These are phyloP conservation scores for Drosophila azteca DNA, from an alignment of 1,140 invertebrate species.

Conservation along the genomic window DNA sequence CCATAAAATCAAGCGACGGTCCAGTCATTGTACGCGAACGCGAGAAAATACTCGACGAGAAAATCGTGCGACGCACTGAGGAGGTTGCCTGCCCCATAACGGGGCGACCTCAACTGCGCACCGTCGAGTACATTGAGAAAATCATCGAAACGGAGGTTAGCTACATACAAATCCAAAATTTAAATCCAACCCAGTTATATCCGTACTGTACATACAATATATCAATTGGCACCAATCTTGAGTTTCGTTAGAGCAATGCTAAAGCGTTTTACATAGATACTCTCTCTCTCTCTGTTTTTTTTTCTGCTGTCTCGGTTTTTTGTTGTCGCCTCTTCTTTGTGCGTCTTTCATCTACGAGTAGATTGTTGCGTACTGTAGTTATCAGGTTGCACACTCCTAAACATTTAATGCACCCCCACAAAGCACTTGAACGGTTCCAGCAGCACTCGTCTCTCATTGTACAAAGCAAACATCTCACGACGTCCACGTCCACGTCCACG, in stretches of 20 bases:
- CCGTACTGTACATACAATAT: conserved; percentile 24
- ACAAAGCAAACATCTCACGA: conserved; percentile 35
- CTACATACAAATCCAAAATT: conserved; percentile 22
- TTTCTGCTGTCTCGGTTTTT: conserved; percentile 23
- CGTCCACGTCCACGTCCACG: conserved; percentile 4
- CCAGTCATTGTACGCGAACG: conserved; percentile 92
- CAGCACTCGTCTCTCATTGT: conserved; percentile 30
- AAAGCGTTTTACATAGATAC: conserved; percentile 31
- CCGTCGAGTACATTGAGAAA: conserved; percentile 96
- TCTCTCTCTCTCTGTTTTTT: conserved; percentile 4
- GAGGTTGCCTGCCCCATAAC: conserved; percentile 93
- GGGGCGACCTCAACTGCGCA: conserved; percentile 93
- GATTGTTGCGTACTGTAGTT: conserved; percentile 18
- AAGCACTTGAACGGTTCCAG: conserved; percentile 17
- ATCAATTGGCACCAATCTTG: conserved; percentile 65
- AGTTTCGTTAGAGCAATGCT: conserved; percentile 52
- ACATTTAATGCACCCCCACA: conserved; percentile 52
- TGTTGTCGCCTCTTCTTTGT: conserved; percentile 41
- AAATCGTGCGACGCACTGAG: conserved; percentile 92
- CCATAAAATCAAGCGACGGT: conserved; percentile 91
- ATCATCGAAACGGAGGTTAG: conserved; percentile 97
- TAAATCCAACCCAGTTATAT: conserved; percentile 42
- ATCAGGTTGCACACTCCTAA: conserved; percentile 38
- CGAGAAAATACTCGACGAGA: conserved; percentile 94
- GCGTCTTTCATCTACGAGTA: conserved; percentile 32